Percentiles rank a stretch among this genome's conserved stretches.
These are phyloP conservation scores for Todus mexicanus DNA, from an alignment of 2,797 vertebrate genomes.

Conservation along the genomic window DNA sequence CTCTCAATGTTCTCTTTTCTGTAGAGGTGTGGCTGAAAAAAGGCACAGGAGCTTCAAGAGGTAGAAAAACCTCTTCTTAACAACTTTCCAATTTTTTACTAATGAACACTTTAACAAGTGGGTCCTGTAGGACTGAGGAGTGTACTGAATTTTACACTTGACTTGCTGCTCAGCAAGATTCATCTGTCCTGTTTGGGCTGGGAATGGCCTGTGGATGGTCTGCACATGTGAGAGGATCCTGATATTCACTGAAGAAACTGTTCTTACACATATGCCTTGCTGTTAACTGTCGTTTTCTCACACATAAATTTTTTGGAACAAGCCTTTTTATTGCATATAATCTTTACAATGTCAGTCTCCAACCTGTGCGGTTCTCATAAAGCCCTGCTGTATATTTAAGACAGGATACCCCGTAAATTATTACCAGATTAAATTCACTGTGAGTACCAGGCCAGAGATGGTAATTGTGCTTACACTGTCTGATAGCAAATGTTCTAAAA, in stretches of 20 bases:
- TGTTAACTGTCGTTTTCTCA: constrained; percentile 1
- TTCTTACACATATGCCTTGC: not conserved
- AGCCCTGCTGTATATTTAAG: constrained; percentile 11
- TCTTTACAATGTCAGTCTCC: constrained; percentile 16
- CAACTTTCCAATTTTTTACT: not conserved
- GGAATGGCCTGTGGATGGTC: not conserved
- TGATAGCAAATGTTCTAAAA: not conserved
- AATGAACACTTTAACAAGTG: constrained; percentile 7
- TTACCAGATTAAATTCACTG: not conserved
- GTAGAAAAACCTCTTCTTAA: constrained; percentile 27
- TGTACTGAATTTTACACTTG: not conserved
- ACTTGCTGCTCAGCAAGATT: not conserved
- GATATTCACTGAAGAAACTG: not conserved
- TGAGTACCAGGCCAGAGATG: not conserved
- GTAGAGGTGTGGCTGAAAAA: not conserved
- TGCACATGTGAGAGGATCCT: not conserved
- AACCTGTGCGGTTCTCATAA: constrained; percentile 12
- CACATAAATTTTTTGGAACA: constrained; percentile 9
- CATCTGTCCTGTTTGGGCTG: not conserved
- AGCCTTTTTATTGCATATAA: constrained; percentile 10
- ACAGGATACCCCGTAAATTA: constrained; percentile 17
- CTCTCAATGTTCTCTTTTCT: not conserved
- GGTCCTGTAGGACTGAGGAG: not conserved
- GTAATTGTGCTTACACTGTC: not conserved
- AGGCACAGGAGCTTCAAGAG: not conserved